These are phyloP conservation scores for Hedya salicella DNA, from an alignment of 2,888 invertebrate species.

Conservation along the genomic window DNA sequence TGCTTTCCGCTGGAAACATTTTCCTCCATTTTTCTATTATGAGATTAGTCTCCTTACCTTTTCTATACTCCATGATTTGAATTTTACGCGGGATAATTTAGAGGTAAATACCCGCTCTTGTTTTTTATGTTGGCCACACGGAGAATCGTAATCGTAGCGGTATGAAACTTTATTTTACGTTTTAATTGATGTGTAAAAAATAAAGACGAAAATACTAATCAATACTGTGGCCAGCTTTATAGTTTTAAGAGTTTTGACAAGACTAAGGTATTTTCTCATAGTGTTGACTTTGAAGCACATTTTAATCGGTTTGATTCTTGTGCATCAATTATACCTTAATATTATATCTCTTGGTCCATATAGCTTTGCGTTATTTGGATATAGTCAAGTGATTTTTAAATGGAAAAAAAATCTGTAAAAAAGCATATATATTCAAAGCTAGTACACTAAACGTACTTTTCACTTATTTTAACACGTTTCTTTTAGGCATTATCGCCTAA, in stretches of 20 bases:
- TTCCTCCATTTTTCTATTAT: no score
- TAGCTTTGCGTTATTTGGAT: constrained; percentile 28
- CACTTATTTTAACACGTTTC: no score
- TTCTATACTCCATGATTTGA: no score
- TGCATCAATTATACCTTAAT: neutral
- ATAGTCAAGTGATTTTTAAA: constrained; percentile 24
- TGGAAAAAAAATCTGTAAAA: neutral
- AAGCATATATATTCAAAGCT: constrained; percentile 3
- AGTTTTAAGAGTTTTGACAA: neutral
- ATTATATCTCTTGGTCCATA: constrained; percentile 22
- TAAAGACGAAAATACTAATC: neutral
- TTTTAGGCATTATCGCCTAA: no score
- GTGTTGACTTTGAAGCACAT: constrained; percentile 1
- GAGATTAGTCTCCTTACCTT: no score
- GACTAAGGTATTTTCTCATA: neutral
- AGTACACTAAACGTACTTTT: constrained; percentile 3
- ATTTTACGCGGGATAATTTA: no score
- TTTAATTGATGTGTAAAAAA: no score
- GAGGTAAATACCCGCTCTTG: no score
- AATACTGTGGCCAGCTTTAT: neutral
- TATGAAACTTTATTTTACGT: no score
- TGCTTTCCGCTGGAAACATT: no score
- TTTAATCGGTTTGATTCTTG: neutral
- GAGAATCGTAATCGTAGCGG: no score
- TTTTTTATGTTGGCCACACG: neutral